Conservation (phyloP, 2,888 invertebrate species). For the Criorhina ranunculi region DNA sequence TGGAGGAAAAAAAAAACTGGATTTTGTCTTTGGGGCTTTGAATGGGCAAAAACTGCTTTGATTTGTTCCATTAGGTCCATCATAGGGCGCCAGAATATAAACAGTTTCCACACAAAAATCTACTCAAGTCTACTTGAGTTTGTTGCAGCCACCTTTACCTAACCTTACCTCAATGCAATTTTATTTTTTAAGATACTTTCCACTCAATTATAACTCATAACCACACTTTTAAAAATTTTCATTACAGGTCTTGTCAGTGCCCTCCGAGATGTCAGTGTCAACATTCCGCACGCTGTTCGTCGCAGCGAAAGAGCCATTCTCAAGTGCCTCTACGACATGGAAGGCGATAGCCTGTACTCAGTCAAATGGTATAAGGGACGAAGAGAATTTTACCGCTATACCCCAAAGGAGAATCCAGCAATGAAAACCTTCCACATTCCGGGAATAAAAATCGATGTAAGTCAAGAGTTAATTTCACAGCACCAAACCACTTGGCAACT, state of each 20-base stretch:
- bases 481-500: constrained; percentile 36
- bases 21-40: too few relatives aligned
- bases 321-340: constrained; percentile 91
- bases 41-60: too few relatives aligned
- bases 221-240: constrained; percentile 22
- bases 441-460: constrained; percentile 92
- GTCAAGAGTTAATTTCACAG: constrained; percentile 82
- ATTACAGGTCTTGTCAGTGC: constrained; percentile 80
- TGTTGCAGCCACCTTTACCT: too few relatives aligned
- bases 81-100: too few relatives aligned
- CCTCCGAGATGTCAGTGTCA: constrained; percentile 88
- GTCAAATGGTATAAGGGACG: constrained; percentile 94
- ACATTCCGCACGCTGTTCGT: constrained; percentile 88
- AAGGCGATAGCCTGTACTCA: constrained; percentile 90
- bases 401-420: constrained; percentile 89
- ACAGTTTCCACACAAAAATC: too few relatives aligned
- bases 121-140: too few relatives aligned
- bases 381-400: constrained; percentile 92
- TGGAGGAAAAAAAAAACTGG: not conserved
- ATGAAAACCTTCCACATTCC: constrained; percentile 90
- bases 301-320: constrained; percentile 88
- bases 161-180: too few relatives aligned
- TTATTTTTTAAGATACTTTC: not conserved
- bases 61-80: too few relatives aligned
- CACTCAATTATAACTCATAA: constrained; percentile 1